Base-by-base conservation (phyloP, 2,797 vertebrate genomes). In the Trichosurus vulpecula region DNA sequence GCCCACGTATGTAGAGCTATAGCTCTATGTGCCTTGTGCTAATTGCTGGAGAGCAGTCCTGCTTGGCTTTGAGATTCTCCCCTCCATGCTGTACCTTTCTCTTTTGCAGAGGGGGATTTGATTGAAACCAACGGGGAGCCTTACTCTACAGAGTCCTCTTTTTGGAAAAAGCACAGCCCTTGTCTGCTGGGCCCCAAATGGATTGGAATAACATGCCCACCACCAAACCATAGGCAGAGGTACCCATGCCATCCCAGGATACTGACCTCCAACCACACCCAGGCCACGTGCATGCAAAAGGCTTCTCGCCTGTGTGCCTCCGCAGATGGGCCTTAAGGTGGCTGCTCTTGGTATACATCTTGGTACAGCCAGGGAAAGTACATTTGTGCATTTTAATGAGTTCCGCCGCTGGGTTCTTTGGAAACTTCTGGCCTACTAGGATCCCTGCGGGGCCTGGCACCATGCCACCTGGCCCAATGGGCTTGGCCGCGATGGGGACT, bases 321-420 rank as follows among this genome's bases (percentile, higher is more conserved):
- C 99, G 99, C 98, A 99, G 99, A 97, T 99, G 99, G 55, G 99
- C 99, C 98, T 99, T 99, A 97, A 99, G 99, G 97, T 99, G 99
- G 98, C 99, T 99, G 98, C 99, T 99, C 98, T 99, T 99, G 25
- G 99, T 99, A 98, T 99, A 99, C 99, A 99, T 99, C 99, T 99
- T 99, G 98, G 99, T 99, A 98, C 99, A 99, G 95, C 99, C 99
- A 0, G 99, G 99, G 96, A 99, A 99, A 98, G 99, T 99, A 98
- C 99, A 99, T 98, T 99, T 99, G 98, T 99, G 99, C 99, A 99
- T 99, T 99, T 99, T 99, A 98, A 99, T 99, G 92, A 99, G 99
- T 99, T 99, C 99, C 25, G 99, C 99, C 9, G 99, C 99, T 0
- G 99, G 99, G 95, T 99, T 99, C 98, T 99, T 99, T 98, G 99